phyloP scores from a whole-genome alignment of 92 coral and sea anemone genomes.

The Epizoanthus illoricatus region DNA sequence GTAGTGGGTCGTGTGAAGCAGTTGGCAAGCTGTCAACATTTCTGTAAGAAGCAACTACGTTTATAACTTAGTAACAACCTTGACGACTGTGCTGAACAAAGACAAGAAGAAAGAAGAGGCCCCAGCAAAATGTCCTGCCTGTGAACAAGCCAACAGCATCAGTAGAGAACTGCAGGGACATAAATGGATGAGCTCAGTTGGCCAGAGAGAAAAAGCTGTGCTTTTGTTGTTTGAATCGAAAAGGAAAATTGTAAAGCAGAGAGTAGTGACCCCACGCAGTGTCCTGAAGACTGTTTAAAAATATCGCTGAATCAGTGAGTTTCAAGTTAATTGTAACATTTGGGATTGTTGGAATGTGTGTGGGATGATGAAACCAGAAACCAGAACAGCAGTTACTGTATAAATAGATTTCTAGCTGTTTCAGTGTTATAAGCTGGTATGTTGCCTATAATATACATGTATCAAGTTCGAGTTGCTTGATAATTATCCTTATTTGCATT shows the following conservation, averaged over 20 bases:
- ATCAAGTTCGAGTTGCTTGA: too few species aligned
- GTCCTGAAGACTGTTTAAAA: too few species aligned
- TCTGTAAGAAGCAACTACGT: not conserved
- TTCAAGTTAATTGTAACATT: too few species aligned
- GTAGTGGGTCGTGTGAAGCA: not conserved
- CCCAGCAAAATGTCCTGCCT: slow-evolving; percentile 36
- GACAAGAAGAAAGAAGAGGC: not conserved
- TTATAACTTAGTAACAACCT: not conserved
- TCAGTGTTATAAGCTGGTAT: too few species aligned
- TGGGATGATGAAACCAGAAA: too few species aligned
- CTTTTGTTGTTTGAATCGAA: slow-evolving; percentile 55
- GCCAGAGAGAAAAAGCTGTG: slow-evolving; percentile 61
- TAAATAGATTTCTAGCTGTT: too few species aligned
- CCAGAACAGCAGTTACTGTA: too few species aligned
- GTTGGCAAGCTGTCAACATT: not conserved
- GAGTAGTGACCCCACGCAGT: too few species aligned
- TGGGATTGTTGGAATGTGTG: too few species aligned
- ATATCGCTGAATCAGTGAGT: too few species aligned
- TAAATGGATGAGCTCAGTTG: slow-evolving; percentile 51
- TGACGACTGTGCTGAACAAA: slow-evolving; percentile 10
- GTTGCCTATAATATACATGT: too few species aligned
- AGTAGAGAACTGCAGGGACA: slow-evolving; percentile 57
- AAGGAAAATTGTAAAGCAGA: slow-evolving; percentile 34
- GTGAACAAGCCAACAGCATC: slow-evolving; percentile 44
- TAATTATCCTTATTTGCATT: not conserved